These are phyloP conservation scores for Pionites leucogaster DNA, from an alignment of 2,113 vertebrate species.

Conservation along the genomic window DNA sequence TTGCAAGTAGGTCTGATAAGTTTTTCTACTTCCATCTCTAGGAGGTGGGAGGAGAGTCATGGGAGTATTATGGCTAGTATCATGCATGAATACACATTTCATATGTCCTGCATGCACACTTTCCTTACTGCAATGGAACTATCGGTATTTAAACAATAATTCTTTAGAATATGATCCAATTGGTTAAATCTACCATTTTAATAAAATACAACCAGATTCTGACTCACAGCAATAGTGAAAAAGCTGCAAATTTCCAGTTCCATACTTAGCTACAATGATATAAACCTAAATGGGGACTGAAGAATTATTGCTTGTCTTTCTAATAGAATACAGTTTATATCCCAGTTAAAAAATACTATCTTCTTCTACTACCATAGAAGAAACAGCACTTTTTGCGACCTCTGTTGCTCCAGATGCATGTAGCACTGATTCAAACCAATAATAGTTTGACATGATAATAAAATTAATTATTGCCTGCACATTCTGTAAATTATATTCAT, in stretches of 20 bases:
- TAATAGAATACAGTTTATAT: background rate
- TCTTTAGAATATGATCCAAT: background rate
- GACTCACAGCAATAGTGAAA: background rate
- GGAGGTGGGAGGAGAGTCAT: background rate
- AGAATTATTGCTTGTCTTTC: background rate
- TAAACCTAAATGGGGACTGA: background rate
- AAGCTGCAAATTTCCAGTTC: background rate
- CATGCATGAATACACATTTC: background rate
- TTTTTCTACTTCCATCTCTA: background rate
- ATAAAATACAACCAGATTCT: background rate
- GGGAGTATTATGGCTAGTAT: background rate
- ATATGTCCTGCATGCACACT: background rate
- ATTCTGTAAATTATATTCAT: constrained; percentile 73
- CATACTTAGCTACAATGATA: background rate
- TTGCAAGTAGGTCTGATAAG: constrained; percentile 15
- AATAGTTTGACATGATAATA: constrained; percentile 70
- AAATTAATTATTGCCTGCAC: constrained; percentile 77
- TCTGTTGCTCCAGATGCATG: background rate
- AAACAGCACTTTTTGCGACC: background rate
- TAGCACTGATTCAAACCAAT: constrained; percentile 39
- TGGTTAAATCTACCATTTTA: background rate
- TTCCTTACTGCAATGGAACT: background rate
- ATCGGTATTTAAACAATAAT: background rate
- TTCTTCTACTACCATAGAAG: background rate
- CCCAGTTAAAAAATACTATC: background rate